Base-by-base conservation (phyloP, 2,888 invertebrate species). In the Coronaproctus castanopsis region DNA sequence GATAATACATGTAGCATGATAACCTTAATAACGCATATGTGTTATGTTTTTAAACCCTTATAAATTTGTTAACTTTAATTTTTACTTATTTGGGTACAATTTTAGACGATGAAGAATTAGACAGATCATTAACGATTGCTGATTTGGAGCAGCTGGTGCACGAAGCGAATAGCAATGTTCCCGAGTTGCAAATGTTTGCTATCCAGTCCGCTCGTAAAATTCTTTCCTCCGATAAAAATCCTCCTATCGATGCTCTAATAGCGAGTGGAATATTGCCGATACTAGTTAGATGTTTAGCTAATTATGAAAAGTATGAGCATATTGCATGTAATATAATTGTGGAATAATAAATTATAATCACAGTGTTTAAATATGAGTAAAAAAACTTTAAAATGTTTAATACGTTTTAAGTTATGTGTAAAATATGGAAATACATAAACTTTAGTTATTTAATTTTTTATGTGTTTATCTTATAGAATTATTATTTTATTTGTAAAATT, bases 181-280 rank as follows among this genome's bases (percentile, higher is more conserved):
- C 89, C 23, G 80, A 80, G 5, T 78, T 83, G 66, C 92, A 95
- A 73, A 78, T 96, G 66, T 78, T 80, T 65, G 95, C 96, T 57
- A 93, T 98, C 22, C 95, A 96, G 73, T 85, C 90, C 58, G 93
- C 93, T 62, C 81, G 97, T 66, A 97, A 96, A 74, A 77, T 98
- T 67, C 77, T 98, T 48, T 97, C 96, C 8, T 93, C 93, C 64
- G 97, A 98, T 73, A 83, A 91, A 68, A 97, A 97, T 78, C 98
- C 98, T 65, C 97, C 98, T 21, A 97, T 98, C 68, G 93, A 98
- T 76, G 87, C 88, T 64, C 77, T 98, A 65, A 97, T 98, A 67
- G 77, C 82, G 53, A 88, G 89, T 71, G 93, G 93, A 65, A 95
- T 98, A 70, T 79, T 98, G 67, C 96, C 97, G 55, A 87, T 95